Conservation (phyloP, 2,797 vertebrate species). For the Gallinago nigripennis region DNA sequence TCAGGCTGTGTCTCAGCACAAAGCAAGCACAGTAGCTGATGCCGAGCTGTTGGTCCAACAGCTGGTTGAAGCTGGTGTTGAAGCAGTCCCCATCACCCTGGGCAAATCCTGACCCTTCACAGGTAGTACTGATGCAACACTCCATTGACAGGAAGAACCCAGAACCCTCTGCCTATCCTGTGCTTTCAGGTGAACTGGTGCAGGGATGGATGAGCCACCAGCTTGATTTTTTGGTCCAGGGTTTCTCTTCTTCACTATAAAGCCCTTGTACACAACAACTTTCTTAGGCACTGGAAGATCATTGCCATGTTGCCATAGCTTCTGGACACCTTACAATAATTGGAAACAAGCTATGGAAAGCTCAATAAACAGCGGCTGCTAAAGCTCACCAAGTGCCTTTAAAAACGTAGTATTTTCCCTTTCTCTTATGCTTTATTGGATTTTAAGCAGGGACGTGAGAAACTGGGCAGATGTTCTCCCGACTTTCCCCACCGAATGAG, state of each 20-base stretch:
- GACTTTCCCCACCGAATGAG: neutral
- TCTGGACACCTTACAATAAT: neutral
- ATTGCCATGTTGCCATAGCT: neutral
- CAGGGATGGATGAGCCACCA: neutral
- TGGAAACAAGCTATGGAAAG: slow-evolving; percentile 22
- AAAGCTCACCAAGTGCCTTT: neutral
- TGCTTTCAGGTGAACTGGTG: neutral
- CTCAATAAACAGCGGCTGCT: neutral
- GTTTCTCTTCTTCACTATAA: neutral
- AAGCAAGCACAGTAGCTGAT: slow-evolving; percentile 16
- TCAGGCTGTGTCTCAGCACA: neutral
- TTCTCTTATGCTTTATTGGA: neutral
- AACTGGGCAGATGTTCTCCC: neutral
- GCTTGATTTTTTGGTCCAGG: neutral
- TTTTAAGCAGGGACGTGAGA: neutral
- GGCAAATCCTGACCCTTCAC: neutral
- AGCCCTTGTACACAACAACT: neutral
- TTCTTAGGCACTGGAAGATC: neutral
- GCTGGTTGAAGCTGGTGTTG: neutral
- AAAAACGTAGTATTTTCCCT: neutral
- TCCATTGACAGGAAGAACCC: accelerated
- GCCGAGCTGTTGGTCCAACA: neutral
- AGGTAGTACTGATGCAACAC: neutral
- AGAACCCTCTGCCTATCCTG: neutral
- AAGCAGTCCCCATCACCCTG: neutral